phyloP scores from a whole-genome alignment of 2,888 invertebrate genomes.

The Megastigmus dorsalis region DNA sequence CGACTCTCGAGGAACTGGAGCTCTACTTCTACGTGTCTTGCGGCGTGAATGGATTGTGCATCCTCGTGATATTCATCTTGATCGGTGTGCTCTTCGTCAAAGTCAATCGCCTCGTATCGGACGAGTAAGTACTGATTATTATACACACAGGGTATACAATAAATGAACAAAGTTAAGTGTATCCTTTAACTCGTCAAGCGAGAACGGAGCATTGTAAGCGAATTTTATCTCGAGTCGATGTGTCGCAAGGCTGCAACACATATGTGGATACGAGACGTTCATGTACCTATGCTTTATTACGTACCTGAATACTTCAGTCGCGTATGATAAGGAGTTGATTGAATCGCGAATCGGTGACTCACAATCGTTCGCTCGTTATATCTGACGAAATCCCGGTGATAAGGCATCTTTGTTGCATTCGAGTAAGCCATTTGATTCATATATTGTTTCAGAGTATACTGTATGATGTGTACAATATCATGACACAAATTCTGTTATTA shows the following conservation, averaged over 20 bases:
- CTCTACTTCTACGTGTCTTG: slow-evolving; percentile 67
- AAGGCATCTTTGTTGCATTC: slow-evolving; percentile 61
- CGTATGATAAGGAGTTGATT: slow-evolving; percentile 25
- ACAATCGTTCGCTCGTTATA: slow-evolving; percentile 7
- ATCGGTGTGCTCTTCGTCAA: slow-evolving; percentile 63
- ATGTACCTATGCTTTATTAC: too few relatives aligned
- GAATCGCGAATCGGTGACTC: slow-evolving; percentile 18
- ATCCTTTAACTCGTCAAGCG: too few relatives aligned
- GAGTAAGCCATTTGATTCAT: too few relatives aligned
- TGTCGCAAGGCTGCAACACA: too few relatives aligned
- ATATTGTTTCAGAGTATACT: too few relatives aligned
- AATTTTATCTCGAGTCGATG: too few relatives aligned
- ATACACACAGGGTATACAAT: background rate
- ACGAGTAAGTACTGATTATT: slow-evolving; percentile 66
- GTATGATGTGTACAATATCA: too few relatives aligned
- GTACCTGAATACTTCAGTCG: background rate
- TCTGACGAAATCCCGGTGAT: slow-evolving; percentile 57
- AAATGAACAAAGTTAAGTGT: too few relatives aligned
- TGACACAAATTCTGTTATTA: too few relatives aligned
- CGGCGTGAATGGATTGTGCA: slow-evolving; percentile 59
- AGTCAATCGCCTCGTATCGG: slow-evolving; percentile 62
- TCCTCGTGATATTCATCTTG: slow-evolving; percentile 65
- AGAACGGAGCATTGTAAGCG: too few relatives aligned
- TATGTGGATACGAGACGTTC: too few relatives aligned
- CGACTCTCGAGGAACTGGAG: slow-evolving; percentile 60